Base-by-base conservation (phyloP, 2,113 vertebrate genomes). In the Odobenus rosmarus region DNA sequence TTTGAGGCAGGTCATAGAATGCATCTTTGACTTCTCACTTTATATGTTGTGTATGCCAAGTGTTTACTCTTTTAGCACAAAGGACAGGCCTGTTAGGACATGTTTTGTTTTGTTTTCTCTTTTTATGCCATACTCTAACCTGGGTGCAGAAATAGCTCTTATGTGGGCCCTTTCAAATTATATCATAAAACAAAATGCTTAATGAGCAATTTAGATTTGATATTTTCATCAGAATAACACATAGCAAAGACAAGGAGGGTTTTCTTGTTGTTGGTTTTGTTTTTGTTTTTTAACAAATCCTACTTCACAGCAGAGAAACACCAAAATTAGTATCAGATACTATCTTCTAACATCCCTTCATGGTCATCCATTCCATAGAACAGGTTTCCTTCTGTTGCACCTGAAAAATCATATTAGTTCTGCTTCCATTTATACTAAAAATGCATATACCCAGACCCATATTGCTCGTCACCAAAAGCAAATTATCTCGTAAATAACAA, bases 61-160 rank as follows among this genome's bases (percentile, higher is more conserved):
- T 51, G 11, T 64, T 87, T 57, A 57, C 2, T 77, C 9, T 62
- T 28, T 88, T 53, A 88, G 36, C 46, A 53, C 8, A 46, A 31
- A 51, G 2, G 5, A 16, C 6, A 42, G 2, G 5, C 3, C 5
- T 42, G 0, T 49, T 36, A 62, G 19, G 31, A 3, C 9, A 53
- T 42, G 0, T 2, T 51, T 51, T 14, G 11, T 46, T 89, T 46
- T 36, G 21, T 26, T 69, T 46, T 69, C 33, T 90, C 19, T 79
- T 49, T 36, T 11, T 53, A 26, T n/a, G 1, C 46, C 14, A 18
- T 49, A 8, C 2, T 72, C 28, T 26, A 19, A 31, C 1, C 36
- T 36, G 14, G 2, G 3, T 80, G 3, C 8, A 71, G 15, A 49
- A 46, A 18, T 6, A 81, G 21, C 33, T 83, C 1, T 46, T 62